A percentile compares a stretch with the other conserved stretches of the same genome.
Conservation (phyloP, 2,888 invertebrate genomes). For the Mythimna albipuncta region DNA sequence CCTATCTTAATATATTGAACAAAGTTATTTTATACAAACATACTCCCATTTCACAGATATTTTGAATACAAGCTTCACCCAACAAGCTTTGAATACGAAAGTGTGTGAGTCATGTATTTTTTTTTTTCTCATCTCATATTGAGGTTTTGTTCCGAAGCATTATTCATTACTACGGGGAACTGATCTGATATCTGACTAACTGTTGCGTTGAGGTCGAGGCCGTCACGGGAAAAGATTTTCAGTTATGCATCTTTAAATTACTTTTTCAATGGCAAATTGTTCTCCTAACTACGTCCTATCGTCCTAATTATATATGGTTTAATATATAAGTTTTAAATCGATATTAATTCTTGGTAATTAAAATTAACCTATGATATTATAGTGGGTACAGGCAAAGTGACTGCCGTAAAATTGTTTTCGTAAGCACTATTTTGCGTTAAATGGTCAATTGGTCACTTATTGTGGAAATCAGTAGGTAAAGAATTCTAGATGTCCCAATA, state of each 20-base stretch:
- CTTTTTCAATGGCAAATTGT: constrained; percentile 72
- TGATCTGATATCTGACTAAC: constrained; percentile 76
- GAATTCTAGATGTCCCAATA: too few relatives aligned
- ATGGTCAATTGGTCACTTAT: too few relatives aligned
- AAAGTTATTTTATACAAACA: background rate
- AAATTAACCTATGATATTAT: background rate
- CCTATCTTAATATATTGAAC: background rate
- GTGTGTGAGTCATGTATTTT: constrained; percentile 66
- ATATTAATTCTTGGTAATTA: too few relatives aligned
- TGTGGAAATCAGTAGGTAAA: too few relatives aligned
- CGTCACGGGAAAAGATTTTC: constrained; percentile 87
- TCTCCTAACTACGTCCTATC: constrained; percentile 62
- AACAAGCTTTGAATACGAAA: constrained; percentile 58
- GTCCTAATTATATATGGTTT: constrained; percentile 17
- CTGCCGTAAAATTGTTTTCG: too few relatives aligned
- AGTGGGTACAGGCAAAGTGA: too few relatives aligned
- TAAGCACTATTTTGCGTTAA: too few relatives aligned
- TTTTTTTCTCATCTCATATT: constrained; percentile 58
- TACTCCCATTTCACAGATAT: constrained; percentile 20
- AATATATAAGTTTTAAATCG: constrained; percentile 35
- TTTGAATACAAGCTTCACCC: constrained; percentile 33
- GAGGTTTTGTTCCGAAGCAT: constrained; percentile 66
- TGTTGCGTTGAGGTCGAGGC: constrained; percentile 76
- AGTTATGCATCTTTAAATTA: constrained; percentile 78
- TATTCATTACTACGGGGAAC: constrained; percentile 81